Conservation (phyloP, 2,113 vertebrate species). For the Bos taurus region ARS-UCD2.0 NC_037333.1:47348001-47348500, state of each 20-base stretch:
- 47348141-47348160: neutral
- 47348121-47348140: conserved; percentile 12
- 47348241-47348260: conserved; percentile 17
- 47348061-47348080: conserved; percentile 25
- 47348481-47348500: conserved; percentile 25
- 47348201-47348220: conserved; percentile 50
- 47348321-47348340: conserved; percentile 43
- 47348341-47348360: conserved; percentile 40
- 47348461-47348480: conserved; percentile 7
- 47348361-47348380: conserved; percentile 41
- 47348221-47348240: conserved; percentile 27
- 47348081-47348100: conserved; percentile 45
- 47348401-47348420: neutral
- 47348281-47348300: conserved; percentile 22
- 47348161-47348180: conserved; percentile 53
- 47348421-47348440: neutral
- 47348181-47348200: conserved; percentile 39
- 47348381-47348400: neutral
- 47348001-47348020: neutral
- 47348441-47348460: neutral
- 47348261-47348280: conserved; percentile 47
- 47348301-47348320: conserved; percentile 23
- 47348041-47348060: conserved; percentile 26
- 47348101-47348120: conserved; percentile 26
- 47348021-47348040: neutral